Conservation (phyloP, 2,113 vertebrate species). For the Hippocampus zosterae region DNA sequence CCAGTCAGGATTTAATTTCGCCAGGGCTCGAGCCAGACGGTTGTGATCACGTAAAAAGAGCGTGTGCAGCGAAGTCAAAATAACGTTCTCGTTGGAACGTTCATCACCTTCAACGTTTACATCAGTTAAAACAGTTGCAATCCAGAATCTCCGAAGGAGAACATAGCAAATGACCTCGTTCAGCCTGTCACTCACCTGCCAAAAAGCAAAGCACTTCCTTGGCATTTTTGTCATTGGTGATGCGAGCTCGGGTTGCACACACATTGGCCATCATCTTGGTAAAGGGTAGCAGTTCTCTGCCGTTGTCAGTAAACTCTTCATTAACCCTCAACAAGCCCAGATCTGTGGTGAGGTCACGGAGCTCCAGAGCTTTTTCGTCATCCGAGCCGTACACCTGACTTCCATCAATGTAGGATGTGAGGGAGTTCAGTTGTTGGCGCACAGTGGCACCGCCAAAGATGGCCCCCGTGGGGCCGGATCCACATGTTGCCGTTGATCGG, state of each 20-base stretch:
- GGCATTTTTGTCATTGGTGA: constrained; percentile 22
- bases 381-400: constrained; percentile 70
- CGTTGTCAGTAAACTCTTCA: constrained; percentile 42
- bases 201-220: constrained; percentile 67
- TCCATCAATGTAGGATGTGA: constrained; percentile 69
- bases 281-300: constrained; percentile 70
- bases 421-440: constrained; percentile 69
- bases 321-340: constrained; percentile 67
- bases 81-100: constrained; percentile 63
- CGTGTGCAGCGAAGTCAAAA: constrained; percentile 62
- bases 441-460: constrained; percentile 42
- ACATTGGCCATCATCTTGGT: constrained; percentile 18
- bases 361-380: constrained; percentile 26
- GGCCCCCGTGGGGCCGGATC: constrained; percentile 34
- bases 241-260: constrained; percentile 52
- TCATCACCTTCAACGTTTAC: constrained; percentile 56
- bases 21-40: constrained; percentile 59
- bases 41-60: constrained; percentile 74
- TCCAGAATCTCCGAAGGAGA: not conserved
- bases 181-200: constrained; percentile 56
- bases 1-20: constrained; percentile 66
- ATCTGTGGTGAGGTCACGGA: constrained; percentile 55
- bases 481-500: constrained; percentile 73
- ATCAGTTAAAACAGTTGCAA: not conserved
- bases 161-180: not conserved